A percentile compares a stretch with the other conserved stretches of the same genome.
These are phyloP conservation scores for Seira ritae DNA, from an alignment of 2,888 invertebrate species.

Conservation along the genomic window DNA sequence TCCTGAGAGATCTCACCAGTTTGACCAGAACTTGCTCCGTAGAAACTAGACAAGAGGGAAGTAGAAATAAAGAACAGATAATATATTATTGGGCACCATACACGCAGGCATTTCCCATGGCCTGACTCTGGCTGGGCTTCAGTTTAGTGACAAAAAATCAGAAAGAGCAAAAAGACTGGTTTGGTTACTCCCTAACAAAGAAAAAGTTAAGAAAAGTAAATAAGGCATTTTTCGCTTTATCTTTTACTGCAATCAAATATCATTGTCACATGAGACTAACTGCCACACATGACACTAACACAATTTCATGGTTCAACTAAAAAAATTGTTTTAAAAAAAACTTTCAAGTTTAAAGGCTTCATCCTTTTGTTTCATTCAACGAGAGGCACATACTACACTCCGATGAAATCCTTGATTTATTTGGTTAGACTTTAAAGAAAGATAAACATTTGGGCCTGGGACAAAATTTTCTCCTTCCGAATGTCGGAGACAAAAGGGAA, in stretches of 20 bases:
- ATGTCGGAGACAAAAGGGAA: neutral
- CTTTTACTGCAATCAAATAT: slow-evolving; percentile 1
- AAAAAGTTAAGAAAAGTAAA: neutral
- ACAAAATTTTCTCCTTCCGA: neutral
- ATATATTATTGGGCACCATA: slow-evolving; percentile 28
- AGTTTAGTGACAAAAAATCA: neutral
- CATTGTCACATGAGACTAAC: slow-evolving; percentile 6
- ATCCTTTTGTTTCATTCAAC: neutral
- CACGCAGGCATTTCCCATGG: neutral
- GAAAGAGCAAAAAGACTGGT: neutral
- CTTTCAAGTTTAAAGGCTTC: neutral
- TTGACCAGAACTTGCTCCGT: neutral
- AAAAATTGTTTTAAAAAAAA: neutral
- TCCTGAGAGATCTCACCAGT: slow-evolving; percentile 48
- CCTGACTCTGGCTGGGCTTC: too few relatives aligned
- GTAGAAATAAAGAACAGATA: slow-evolving; percentile 19
- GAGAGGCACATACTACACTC: neutral
- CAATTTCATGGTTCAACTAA: slow-evolving; percentile 11
- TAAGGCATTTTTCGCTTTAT: slow-evolving; percentile 1
- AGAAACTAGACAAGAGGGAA: neutral
- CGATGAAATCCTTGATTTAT: neutral
- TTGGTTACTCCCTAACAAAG: neutral
- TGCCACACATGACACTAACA: slow-evolving; percentile 8
- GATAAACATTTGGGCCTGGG: neutral
- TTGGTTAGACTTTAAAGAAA: slow-evolving; percentile 1